Conservation (phyloP, 2,113 vertebrate genomes). For the Galbula dea region DNA sequence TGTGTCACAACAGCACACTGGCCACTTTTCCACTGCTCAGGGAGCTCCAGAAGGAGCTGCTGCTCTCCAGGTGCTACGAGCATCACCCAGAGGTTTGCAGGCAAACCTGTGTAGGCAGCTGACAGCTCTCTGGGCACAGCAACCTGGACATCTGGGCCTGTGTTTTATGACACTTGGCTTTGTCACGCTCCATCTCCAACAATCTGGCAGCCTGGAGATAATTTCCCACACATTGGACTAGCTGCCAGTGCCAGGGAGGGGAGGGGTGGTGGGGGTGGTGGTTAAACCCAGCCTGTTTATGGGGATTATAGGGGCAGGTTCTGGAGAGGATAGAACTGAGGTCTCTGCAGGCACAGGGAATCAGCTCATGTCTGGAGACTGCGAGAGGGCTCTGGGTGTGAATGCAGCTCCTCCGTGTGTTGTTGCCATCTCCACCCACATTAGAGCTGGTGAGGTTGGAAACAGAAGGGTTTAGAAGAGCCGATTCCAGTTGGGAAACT, state of each 20-base stretch:
- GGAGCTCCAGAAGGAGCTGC: not conserved
- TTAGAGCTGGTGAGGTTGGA: not conserved
- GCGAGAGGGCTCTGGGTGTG: not conserved
- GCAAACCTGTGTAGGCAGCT: not conserved
- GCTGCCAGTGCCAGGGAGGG: not conserved
- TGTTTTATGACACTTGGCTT: not conserved
- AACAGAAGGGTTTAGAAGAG: not conserved
- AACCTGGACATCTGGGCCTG: not conserved
- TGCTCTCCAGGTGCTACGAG: accelerated
- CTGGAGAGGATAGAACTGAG: not conserved
- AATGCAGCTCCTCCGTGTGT: not conserved
- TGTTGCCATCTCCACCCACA: not conserved
- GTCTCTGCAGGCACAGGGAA: not conserved
- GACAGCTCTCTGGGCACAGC: accelerated
- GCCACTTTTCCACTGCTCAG: accelerated
- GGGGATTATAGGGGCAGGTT: not conserved
- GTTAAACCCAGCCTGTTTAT: not conserved
- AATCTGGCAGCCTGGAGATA: not conserved
- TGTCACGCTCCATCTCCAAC: not conserved
- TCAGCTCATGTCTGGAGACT: not conserved
- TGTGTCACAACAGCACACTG: accelerated
- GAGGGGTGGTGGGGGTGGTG: no score
- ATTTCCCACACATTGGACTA: not conserved
- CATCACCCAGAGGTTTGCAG: not conserved
- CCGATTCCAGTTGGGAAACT: not conserved